Percentiles rank a stretch among this genome's conserved stretches.
phyloP scores from a whole-genome alignment of 2,113 vertebrate genomes.

The Podarcis raffonei region DNA sequence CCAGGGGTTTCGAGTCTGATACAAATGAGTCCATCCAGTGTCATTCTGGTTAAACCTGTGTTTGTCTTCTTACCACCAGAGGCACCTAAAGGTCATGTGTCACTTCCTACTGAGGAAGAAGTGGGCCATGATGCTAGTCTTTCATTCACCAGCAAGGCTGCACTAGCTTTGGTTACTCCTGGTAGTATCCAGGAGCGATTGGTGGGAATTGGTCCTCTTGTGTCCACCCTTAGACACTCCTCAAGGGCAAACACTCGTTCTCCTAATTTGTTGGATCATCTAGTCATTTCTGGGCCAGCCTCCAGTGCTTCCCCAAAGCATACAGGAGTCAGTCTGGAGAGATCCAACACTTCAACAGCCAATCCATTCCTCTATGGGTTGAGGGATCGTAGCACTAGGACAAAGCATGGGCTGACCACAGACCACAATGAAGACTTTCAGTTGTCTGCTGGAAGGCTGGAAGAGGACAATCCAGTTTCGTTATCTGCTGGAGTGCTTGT shows the following conservation, averaged over 20 bases:
- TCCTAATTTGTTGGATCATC: rapidly evolving
- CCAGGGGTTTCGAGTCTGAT: background rate
- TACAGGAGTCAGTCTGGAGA: rapidly evolving
- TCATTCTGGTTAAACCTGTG: constrained; percentile 55
- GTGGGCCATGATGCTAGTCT: background rate
- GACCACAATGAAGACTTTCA: background rate
- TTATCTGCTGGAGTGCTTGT: rapidly evolving
- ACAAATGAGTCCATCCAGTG: background rate
- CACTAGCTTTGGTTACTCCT: background rate
- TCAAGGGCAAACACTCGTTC: background rate
- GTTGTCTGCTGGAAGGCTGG: background rate
- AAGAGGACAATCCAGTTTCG: background rate
- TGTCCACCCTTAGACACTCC: rapidly evolving
- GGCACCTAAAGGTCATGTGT: rapidly evolving
- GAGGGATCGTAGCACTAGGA: background rate
- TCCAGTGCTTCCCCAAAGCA: rapidly evolving
- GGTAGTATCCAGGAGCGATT: background rate
- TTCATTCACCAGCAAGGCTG: background rate
- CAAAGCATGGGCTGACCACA: rapidly evolving
- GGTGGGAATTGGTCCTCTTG: background rate
- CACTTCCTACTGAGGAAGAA: background rate
- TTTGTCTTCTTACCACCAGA: constrained; percentile 48
- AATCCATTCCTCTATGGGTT: rapidly evolving
- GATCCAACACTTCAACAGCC: background rate
- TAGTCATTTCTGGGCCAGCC: background rate